Conservation (phyloP, 1,140 invertebrate genomes). For the Orchesella cincta region DNA sequence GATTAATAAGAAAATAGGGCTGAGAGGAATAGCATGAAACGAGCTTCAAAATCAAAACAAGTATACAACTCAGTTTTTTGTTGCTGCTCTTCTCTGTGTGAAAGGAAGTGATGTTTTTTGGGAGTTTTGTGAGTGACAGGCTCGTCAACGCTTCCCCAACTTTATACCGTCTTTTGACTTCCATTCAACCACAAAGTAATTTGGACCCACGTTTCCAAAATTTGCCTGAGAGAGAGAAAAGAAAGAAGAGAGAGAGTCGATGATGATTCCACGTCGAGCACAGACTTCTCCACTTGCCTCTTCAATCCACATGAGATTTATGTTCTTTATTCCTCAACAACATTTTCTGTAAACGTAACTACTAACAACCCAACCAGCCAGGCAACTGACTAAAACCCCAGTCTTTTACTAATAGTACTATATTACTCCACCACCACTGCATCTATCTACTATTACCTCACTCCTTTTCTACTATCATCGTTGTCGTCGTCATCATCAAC, state of each 20-base stretch:
- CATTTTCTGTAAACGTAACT: no score
- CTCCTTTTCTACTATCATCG: background rate
- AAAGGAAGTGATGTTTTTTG: constrained; percentile 47
- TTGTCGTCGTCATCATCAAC: background rate
- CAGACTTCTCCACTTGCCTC: constrained; percentile 13
- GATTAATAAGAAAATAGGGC: no score
- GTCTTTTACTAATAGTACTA: background rate
- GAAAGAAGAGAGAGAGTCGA: background rate
- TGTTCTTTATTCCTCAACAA: background rate
- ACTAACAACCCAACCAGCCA: no score
- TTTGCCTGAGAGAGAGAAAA: constrained; percentile 17
- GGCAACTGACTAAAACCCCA: background rate
- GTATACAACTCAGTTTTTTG: no score
- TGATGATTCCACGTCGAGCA: constrained; percentile 19
- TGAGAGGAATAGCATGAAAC: no score
- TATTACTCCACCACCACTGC: background rate
- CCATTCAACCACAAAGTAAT: constrained; percentile 50
- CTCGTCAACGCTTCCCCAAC: constrained; percentile 44
- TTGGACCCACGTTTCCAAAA: constrained; percentile 47
- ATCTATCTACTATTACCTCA: no score
- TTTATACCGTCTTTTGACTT: constrained; percentile 49
- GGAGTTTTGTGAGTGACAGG: constrained; percentile 47
- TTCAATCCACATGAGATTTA: constrained; percentile 16
- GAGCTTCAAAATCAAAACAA: no score
- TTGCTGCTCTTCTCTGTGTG: background rate